phyloP scores from a whole-genome alignment of 2,888 invertebrate species.

The Agriotes lineatus region DNA sequence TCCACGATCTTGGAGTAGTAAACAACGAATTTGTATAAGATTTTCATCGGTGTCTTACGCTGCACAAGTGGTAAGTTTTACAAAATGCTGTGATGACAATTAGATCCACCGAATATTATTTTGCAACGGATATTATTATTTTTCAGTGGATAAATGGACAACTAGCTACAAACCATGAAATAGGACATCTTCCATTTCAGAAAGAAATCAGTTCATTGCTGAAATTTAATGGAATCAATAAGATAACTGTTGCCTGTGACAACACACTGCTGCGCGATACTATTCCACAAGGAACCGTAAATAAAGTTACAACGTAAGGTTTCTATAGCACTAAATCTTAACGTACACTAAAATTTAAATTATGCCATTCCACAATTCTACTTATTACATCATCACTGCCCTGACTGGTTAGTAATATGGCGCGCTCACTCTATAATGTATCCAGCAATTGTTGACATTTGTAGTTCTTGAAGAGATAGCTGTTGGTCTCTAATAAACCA shows the following conservation, averaged over 20 bases:
- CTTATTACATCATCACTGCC: too few relatives aligned
- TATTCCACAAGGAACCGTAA: conserved; percentile 88
- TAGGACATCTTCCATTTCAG: conserved; percentile 97
- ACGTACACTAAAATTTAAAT: too few relatives aligned
- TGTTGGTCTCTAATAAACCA: too few relatives aligned
- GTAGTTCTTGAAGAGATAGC: too few relatives aligned
- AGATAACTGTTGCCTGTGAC: conserved; percentile 93
- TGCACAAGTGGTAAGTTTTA: conserved; percentile 86
- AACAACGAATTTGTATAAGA: conserved; percentile 83
- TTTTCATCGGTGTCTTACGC: conserved; percentile 95
- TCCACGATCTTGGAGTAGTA: conserved; percentile 79
- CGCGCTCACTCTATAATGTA: too few relatives aligned
- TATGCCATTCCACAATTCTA: too few relatives aligned
- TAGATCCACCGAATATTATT: too few relatives aligned
- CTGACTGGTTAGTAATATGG: too few relatives aligned
- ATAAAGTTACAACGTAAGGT: conserved; percentile 70
- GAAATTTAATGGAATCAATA: conserved; percentile 77
- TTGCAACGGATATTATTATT: not conserved
- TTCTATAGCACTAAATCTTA: too few relatives aligned
- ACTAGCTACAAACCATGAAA: conserved; percentile 84
- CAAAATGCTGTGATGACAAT: too few relatives aligned
- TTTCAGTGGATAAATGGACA: conserved; percentile 93
- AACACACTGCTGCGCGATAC: conserved; percentile 90
- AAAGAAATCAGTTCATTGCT: conserved; percentile 81
- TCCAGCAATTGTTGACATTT: too few relatives aligned